These are phyloP conservation scores for Pseudomyrmex dendroicus DNA, from an alignment of 1,140 invertebrate species.

Conservation along the genomic window DNA sequence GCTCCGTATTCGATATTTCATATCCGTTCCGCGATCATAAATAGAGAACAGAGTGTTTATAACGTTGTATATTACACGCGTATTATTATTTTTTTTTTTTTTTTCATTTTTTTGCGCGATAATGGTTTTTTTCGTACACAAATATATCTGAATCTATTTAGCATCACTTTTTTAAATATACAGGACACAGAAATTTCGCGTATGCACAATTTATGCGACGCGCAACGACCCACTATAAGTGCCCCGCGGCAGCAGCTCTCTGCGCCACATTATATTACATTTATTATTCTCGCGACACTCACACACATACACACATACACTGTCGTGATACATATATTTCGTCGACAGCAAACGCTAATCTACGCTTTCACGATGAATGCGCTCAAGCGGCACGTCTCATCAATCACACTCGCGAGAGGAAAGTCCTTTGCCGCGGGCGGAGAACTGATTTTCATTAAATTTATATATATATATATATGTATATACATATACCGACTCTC, in stretches of 20 bases:
- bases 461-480: background rate
- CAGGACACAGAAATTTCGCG: slow-evolving; percentile 3
- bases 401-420: slow-evolving; percentile 44
- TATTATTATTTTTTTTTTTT: background rate
- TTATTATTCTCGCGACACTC: slow-evolving; percentile 42
- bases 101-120: background rate
- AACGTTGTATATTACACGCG: too few species aligned
- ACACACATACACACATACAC: background rate
- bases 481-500: slow-evolving; percentile 23
- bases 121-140: background rate
- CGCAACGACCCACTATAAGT: slow-evolving; percentile 10
- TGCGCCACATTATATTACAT: slow-evolving; percentile 39
- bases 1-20: background rate
- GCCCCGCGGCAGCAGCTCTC: background rate
- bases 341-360: slow-evolving; percentile 46
- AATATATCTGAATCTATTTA: background rate
- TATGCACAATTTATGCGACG: slow-evolving; percentile 3
- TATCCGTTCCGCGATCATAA: too few species aligned
- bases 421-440: slow-evolving; percentile 16
- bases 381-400: slow-evolving; percentile 28
- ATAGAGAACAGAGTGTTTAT: too few species aligned
- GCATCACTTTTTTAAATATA: slow-evolving; percentile 6
- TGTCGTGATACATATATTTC: slow-evolving; percentile 43
- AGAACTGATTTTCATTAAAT: slow-evolving; percentile 54
- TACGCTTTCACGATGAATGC: slow-evolving; percentile 47